Conservation (phyloP, 2,888 invertebrate species). For the Erpobdella octoculata region DNA sequence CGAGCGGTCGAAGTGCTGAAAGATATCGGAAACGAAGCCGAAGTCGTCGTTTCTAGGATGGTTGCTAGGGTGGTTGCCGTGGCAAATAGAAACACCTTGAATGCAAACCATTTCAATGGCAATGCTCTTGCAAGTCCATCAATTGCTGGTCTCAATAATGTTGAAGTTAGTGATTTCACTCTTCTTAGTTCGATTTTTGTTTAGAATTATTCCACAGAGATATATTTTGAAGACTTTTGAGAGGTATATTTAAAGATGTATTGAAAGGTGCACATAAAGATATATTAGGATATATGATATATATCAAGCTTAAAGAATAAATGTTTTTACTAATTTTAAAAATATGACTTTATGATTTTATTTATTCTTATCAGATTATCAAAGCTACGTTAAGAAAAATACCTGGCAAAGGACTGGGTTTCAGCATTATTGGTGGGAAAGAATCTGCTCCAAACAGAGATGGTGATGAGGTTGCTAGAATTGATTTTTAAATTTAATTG, state of each 20-base stretch:
- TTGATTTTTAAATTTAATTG: neutral
- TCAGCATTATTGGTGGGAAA: conserved; percentile 94
- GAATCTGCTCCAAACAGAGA: conserved; percentile 83
- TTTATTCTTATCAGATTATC: neutral
- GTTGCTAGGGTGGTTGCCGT: neutral
- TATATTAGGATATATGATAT: no score
- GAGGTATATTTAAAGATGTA: no score
- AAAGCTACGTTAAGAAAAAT: conserved; percentile 14
- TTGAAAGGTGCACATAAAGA: no score
- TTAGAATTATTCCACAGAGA: no score
- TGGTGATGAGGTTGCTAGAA: conserved; percentile 27
- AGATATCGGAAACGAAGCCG: conserved; percentile 47
- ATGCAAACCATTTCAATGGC: neutral
- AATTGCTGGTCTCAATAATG: no score
- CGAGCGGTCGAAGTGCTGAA: conserved; percentile 63
- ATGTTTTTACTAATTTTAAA: no score
- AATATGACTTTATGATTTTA: no score
- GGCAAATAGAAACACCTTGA: neutral
- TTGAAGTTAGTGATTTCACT: no score
- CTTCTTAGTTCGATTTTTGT: no score
- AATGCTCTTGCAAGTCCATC: no score
- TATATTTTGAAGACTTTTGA: no score
- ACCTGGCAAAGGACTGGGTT: conserved; percentile 65
- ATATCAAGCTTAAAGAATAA: no score
- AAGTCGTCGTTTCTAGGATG: conserved; percentile 44